Evolutionary conservation across 53 echinoderm and acorn worm genomes (phyloP).

Genomic region (Paracentrotus lividus): DNA sequence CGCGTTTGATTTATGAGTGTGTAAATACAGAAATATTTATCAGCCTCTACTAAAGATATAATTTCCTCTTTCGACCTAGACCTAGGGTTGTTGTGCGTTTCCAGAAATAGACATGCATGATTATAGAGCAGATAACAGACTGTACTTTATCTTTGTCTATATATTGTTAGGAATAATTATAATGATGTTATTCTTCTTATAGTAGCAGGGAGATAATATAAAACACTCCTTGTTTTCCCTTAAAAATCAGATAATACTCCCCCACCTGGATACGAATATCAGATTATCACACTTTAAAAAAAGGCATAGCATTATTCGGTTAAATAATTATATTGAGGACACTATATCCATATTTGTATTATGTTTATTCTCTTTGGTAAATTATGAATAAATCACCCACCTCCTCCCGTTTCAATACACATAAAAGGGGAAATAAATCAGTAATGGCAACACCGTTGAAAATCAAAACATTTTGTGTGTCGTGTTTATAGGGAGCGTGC

Average conservation of each 20-base stretch:
- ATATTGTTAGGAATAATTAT: background rate
- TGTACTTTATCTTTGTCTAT: background rate
- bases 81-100: background rate
- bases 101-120: background rate
- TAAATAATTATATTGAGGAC: too few relatives aligned
- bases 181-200: background rate
- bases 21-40: background rate
- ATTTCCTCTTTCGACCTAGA: background rate
- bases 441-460: background rate
- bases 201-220: background rate
- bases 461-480: background rate
- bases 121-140: background rate
- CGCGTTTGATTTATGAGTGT: slow-evolving; percentile 22
- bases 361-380: background rate
- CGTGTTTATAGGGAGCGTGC: background rate
- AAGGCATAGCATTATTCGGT: too few relatives aligned
- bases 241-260: background rate
- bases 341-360: background rate
- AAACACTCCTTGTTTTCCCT: background rate
- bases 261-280: too few relatives aligned
- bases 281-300: too few relatives aligned
- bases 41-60: background rate
- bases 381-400: background rate
- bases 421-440: background rate
- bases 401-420: background rate